phyloP scores from a whole-genome alignment of 1,140 invertebrate species.

The Leptestheria dahalacensis region DNA sequence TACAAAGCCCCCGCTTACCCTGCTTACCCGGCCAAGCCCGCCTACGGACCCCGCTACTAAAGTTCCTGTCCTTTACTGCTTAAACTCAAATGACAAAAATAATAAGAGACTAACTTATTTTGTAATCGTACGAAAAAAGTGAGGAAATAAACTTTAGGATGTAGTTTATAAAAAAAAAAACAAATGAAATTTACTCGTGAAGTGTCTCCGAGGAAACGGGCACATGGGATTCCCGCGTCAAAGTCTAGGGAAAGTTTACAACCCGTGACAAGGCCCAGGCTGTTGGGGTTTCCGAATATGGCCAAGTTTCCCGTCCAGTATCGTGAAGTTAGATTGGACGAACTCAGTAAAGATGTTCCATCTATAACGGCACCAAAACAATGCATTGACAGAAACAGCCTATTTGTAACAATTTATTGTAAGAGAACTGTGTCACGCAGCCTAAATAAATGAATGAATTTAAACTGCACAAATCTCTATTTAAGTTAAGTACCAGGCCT shows the following conservation, averaged over 20 bases:
- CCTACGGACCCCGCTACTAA: neutral
- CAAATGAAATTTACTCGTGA: neutral
- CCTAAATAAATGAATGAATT: too few relatives aligned
- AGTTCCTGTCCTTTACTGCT: neutral
- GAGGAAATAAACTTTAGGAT: neutral
- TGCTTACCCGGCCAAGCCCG: neutral
- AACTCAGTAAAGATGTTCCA: conserved; percentile 8
- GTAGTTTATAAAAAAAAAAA: neutral
- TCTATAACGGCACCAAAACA: conserved; percentile 2
- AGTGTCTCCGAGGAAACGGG: conserved; percentile 5
- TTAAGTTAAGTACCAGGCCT: neutral
- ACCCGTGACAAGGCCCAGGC: neutral
- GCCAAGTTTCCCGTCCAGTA: conserved; percentile 11
- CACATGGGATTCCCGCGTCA: conserved; percentile 12
- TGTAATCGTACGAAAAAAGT: neutral
- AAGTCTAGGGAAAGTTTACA: conserved; percentile 1
- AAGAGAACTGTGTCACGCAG: too few relatives aligned
- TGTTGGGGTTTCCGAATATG: conserved; percentile 1
- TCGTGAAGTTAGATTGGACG: conserved; percentile 10
- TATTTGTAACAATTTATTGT: too few relatives aligned
- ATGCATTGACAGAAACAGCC: too few relatives aligned
- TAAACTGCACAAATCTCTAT: too few relatives aligned
- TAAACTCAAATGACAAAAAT: neutral
- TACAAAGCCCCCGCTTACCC: neutral
- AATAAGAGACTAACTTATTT: neutral